phyloP scores from a whole-genome alignment of 2,113 vertebrate genomes.

The Chloroceryle aenea region DNA sequence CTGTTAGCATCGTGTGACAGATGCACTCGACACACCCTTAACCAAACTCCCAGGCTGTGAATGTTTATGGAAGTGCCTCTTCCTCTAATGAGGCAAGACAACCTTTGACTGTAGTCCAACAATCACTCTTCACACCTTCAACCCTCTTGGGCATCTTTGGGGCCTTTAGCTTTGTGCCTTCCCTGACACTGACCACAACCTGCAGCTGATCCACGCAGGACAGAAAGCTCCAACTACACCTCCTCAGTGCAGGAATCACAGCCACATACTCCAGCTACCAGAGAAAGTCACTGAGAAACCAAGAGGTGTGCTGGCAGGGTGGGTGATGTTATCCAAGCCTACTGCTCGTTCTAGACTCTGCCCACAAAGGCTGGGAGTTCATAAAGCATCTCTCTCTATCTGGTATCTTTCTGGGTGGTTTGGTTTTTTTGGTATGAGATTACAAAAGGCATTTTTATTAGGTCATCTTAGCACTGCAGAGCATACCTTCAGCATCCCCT shows the following conservation, averaged over 20 bases:
- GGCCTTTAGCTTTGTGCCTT: not conserved
- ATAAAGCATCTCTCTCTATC: slow-evolving; percentile 37
- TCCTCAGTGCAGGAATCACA: not conserved
- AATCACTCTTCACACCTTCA: not conserved
- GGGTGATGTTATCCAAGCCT: not conserved
- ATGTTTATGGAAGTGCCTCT: not conserved
- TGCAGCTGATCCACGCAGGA: not conserved
- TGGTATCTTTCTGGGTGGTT: not conserved
- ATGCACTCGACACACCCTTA: not conserved
- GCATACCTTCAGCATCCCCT: not conserved
- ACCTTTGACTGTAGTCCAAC: not conserved
- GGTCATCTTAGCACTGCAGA: slow-evolving; percentile 37
- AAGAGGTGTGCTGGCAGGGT: not conserved
- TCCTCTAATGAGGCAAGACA: not conserved
- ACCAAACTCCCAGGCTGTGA: not conserved
- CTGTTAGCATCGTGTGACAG: not conserved
- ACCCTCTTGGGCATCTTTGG: not conserved
- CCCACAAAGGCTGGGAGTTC: slow-evolving; percentile 4
- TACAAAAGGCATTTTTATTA: slow-evolving; percentile 58
- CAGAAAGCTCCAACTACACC: not conserved
- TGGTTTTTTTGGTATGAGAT: not conserved
- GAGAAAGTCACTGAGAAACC: not conserved
- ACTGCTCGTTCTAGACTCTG: not conserved
- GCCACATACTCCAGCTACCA: not conserved
- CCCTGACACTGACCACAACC: not conserved